Conservation (phyloP, 2,888 invertebrate genomes). For the Apomyelois bistriatella region DNA sequence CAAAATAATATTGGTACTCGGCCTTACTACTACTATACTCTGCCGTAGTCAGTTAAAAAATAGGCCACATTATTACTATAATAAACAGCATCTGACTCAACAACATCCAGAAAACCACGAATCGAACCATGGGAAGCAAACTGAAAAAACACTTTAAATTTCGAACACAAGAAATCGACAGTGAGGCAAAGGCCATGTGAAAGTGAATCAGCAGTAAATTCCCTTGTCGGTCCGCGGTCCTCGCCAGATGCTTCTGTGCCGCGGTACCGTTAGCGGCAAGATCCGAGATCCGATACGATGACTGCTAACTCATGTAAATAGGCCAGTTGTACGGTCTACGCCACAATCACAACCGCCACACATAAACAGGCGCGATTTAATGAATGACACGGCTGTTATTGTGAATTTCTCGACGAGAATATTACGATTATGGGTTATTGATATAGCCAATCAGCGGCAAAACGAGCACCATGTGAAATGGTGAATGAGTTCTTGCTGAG, state of each 20-base stretch:
- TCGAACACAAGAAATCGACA: slow-evolving; percentile 16
- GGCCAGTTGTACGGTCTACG: slow-evolving; percentile 54
- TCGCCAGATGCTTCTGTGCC: slow-evolving; percentile 4
- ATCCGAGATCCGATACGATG: slow-evolving; percentile 38
- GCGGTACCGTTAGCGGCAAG: slow-evolving; percentile 68
- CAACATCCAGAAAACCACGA: too few species aligned
- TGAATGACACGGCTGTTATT: slow-evolving; percentile 12
- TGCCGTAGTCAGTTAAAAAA: too few species aligned
- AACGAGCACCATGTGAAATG: neutral
- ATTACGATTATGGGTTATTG: neutral
- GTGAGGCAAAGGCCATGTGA: slow-evolving; percentile 47
- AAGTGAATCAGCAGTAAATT: slow-evolving; percentile 57
- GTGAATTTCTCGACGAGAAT: slow-evolving; percentile 2
- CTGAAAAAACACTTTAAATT: neutral
- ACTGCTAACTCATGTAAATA: slow-evolving; percentile 56
- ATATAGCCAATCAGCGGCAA: neutral
- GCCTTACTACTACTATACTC: too few species aligned
- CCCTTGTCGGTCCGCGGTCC: slow-evolving; percentile 15
- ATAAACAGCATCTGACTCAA: too few species aligned
- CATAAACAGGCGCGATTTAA: slow-evolving; percentile 9
- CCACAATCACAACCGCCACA: slow-evolving; percentile 18
- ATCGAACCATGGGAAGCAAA: too few species aligned
- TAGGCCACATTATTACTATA: too few species aligned
- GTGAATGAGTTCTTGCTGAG: too few species aligned
- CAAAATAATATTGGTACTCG: too few species aligned